Evolutionary conservation across 2,888 invertebrate genomes (phyloP).

Genomic region (Amphipyra tragopoginis): DNA sequence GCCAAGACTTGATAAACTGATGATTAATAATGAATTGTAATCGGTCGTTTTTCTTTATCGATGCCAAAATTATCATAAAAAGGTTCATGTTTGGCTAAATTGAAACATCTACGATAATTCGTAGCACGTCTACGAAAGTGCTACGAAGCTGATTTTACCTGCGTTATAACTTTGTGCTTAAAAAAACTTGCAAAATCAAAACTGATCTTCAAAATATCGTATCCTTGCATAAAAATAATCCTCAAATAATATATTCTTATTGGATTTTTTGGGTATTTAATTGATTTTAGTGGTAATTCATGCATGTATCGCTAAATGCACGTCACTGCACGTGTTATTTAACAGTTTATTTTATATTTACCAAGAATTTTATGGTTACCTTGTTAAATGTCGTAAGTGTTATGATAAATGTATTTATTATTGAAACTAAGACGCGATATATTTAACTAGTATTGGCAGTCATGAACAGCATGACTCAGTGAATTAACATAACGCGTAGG

Average conservation of each 20-base stretch:
- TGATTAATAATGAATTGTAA: constrained; percentile 39
- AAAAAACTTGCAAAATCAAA: constrained; percentile 9
- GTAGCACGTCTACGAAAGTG: constrained; percentile 81
- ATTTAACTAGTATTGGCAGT: constrained; percentile 34
- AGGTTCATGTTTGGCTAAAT: constrained; percentile 23
- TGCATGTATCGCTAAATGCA: background rate
- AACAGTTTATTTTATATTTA: constrained; percentile 9
- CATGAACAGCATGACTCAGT: constrained; percentile 44
- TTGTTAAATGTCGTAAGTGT: constrained; percentile 12
- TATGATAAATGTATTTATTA: constrained; percentile 15
- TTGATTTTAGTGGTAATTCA: constrained; percentile 17
- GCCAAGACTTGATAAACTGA: constrained; percentile 38
- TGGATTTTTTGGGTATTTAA: background rate
- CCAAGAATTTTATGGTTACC: constrained; percentile 14
- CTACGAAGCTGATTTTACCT: constrained; percentile 67
- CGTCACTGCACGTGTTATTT: constrained; percentile 1
- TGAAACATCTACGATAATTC: constrained; percentile 71
- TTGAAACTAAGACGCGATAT: constrained; percentile 33
- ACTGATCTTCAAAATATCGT: constrained; percentile 4
- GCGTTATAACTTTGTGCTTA: constrained; percentile 17
- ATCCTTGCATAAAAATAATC: too few species aligned
- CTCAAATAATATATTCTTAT: background rate
- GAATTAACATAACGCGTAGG: constrained; percentile 54
- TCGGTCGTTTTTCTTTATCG: constrained; percentile 39
- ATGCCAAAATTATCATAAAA: constrained; percentile 32